Percentiles rank a stretch among this genome's conserved stretches.
These are phyloP conservation scores for Cacoxenus indagator DNA, from an alignment of 2,888 invertebrate genomes.

Conservation along the genomic window DNA sequence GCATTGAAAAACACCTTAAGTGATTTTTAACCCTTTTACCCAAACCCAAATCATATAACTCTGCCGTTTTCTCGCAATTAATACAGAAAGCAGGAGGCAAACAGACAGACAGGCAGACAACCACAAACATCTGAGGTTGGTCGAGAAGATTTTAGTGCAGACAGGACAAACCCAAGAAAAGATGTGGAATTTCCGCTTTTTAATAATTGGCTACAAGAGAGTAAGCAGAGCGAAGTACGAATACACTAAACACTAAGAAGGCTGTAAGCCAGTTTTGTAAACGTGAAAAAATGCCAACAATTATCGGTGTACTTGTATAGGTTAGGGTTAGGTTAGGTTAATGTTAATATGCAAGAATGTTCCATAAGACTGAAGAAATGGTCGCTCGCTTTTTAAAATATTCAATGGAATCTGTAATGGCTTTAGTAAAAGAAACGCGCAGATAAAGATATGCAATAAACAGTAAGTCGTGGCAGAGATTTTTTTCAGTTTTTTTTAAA, in stretches of 20 bases:
- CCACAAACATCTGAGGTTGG: slow-evolving; percentile 32
- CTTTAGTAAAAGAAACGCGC: too few relatives aligned
- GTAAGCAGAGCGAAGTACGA: not conserved
- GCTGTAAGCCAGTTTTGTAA: not conserved
- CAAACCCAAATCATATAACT: not conserved
- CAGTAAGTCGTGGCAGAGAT: too few relatives aligned
- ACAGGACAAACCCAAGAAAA: slow-evolving; percentile 38
- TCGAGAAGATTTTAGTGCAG: not conserved
- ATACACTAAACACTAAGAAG: not conserved
- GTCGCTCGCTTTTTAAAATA: too few relatives aligned
- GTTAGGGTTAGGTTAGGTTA: not conserved
- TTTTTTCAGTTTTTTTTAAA: too few relatives aligned
- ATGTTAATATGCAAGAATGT: slow-evolving; percentile 10
- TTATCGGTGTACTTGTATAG: not conserved
- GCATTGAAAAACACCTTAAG: slow-evolving; percentile 47
- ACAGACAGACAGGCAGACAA: slow-evolving; percentile 21
- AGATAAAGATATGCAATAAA: too few relatives aligned
- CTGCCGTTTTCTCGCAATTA: slow-evolving; percentile 16
- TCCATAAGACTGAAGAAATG: not conserved
- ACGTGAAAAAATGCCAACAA: not conserved
- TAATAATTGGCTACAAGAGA: slow-evolving; percentile 38
- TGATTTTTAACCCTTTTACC: slow-evolving; percentile 34
- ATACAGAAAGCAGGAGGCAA: not conserved
- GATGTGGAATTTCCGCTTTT: slow-evolving; percentile 37
- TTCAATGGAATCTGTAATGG: too few relatives aligned